These are phyloP conservation scores for Lasiurus cinereus DNA, from an alignment of 2,113 vertebrate species.

Conservation along the genomic window DNA sequence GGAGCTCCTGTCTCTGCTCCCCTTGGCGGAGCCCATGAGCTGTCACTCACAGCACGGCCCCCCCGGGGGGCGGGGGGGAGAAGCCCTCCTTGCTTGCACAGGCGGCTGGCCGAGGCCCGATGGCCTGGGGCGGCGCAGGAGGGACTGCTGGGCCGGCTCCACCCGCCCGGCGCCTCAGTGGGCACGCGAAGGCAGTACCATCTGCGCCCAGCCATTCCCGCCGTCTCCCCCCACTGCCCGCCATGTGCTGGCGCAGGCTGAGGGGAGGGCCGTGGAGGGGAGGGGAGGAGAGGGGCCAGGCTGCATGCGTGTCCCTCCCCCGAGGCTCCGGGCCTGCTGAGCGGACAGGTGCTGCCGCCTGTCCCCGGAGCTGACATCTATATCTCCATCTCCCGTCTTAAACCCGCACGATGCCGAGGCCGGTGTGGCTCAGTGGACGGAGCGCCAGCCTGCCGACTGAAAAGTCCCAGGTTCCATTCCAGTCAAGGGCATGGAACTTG, in stretches of 20 bases:
- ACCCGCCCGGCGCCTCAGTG: too few relatives aligned
- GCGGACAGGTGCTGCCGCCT: slow-evolving; percentile 90
- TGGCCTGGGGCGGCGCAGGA: neutral
- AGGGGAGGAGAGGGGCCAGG: slow-evolving; percentile 73
- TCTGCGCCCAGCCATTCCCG: slow-evolving; percentile 85
- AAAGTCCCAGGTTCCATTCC: too few relatives aligned
- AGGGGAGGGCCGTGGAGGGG: slow-evolving; percentile 81
- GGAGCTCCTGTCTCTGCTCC: neutral
- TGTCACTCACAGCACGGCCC: neutral
- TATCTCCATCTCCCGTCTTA: slow-evolving; percentile 84
- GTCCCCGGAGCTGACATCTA: slow-evolving; percentile 90
- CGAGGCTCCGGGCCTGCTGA: slow-evolving; percentile 89
- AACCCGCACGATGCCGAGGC: too few relatives aligned
- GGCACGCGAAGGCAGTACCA: slow-evolving; percentile 70
- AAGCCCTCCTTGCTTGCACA: neutral
- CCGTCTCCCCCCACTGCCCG: slow-evolving; percentile 86
- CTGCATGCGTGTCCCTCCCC: slow-evolving; percentile 81
- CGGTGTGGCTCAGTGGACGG: too few relatives aligned
- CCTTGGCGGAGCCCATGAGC: neutral
- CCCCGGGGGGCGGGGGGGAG: accelerated
- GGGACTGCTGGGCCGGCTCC: slow-evolving; percentile 9
- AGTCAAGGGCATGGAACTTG: too few relatives aligned
- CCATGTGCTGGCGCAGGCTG: slow-evolving; percentile 87
- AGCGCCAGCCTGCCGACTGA: too few relatives aligned
- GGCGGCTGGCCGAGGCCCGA: neutral